phyloP scores from a whole-genome alignment of 2,888 invertebrate genomes.

The Atherix ibis region DNA sequence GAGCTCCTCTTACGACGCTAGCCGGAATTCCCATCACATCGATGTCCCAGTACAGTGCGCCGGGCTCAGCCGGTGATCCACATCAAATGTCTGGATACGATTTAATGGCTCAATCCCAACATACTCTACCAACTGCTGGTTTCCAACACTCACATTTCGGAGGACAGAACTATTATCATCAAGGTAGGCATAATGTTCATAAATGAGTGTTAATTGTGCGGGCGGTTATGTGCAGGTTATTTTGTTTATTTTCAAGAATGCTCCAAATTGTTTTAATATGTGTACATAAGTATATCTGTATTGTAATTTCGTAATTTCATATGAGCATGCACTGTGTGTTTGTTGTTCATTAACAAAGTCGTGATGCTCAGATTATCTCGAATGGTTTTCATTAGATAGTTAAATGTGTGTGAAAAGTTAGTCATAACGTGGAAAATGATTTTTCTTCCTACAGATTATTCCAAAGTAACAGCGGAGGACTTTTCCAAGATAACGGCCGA shows the following conservation, averaged over 20 bases:
- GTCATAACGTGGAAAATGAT: background rate
- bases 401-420: background rate
- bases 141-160: conserved; percentile 30
- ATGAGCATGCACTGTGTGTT: no score
- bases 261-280: no score
- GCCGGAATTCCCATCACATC: conserved; percentile 25
- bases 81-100: conserved; percentile 18
- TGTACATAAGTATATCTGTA: no score
- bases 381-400: background rate
- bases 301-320: no score
- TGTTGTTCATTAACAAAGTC: no score
- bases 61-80: conserved; percentile 18
- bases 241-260: no score
- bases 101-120: conserved; percentile 24
- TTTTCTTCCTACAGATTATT: conserved; percentile 31
- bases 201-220: no score
- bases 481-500: conserved; percentile 35
- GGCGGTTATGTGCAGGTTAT: no score
- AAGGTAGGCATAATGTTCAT: no score
- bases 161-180: conserved; percentile 32
- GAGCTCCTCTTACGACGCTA: conserved; percentile 14
- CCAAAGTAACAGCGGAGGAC: conserved; percentile 35
- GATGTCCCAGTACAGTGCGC: conserved; percentile 31
- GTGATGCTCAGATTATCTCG: no score
- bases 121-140: conserved; percentile 23